Base-by-base conservation (phyloP, 2,888 invertebrate species). In the Agrotis segetum region DNA sequence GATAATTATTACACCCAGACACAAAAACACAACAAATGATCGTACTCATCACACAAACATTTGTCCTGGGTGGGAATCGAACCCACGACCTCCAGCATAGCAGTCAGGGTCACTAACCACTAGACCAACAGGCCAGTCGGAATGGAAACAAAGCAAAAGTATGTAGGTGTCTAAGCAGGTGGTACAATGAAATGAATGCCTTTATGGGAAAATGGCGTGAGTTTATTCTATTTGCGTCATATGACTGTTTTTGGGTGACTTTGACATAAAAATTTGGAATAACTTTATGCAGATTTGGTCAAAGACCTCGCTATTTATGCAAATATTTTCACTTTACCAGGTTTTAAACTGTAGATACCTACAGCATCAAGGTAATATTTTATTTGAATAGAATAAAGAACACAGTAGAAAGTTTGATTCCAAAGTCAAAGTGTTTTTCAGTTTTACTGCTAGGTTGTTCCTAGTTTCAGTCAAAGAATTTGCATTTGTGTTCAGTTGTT, bases 221-320 rank as follows among this genome's bases (percentile, higher is more conserved):
- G n/a, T 55, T 24, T 29, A 17, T 29, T 56, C 56, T 56, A n/a
- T 34, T 34, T 34, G 34, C 56, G 21, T 62, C 17, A 46, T 40
- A 1, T 40, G 74, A 52, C 29, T 44, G 21, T 21, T 46, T 70
- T 34, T 21, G 49, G 44, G 0, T 21, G 46, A 16, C 13, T 49
- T 50, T 49, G 17, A 44, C 46, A 46, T 34, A 6, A 62, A 52
- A 34, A 14, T 14, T 44, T 47, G n/a, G 7, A 16, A 67, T 1
- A 13, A 46, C 21, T 52, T 24, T 46, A n/a, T 46, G 44, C 9
- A 73, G 44, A 53, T 71, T 53, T 63, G 74, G 74, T n/a, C 62
- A 71, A 46, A 52, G 21, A 73, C 61, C 74, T 46, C 47, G 52
- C 7, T 4, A 67, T 40, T n/a, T 6, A 24, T 24, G n/a, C 13